Percentiles rank a stretch among this genome's conserved stretches.
Conservation (phyloP, 2,113 vertebrate genomes). For the Lota lota region DNA sequence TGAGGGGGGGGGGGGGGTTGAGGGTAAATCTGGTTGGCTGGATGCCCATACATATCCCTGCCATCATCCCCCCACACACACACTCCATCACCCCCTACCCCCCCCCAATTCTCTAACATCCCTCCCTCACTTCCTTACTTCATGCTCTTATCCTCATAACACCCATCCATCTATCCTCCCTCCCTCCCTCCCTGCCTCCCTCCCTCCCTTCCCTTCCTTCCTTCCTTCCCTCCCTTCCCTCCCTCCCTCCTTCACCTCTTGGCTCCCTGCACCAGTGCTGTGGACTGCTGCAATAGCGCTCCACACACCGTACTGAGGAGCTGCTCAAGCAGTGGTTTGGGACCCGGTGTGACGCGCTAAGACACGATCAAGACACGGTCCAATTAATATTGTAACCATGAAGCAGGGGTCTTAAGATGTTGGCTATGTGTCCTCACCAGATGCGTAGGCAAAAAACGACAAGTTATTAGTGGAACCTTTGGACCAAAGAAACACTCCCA, state of each 20-base stretch:
- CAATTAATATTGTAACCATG: no score
- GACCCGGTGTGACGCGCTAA: no score
- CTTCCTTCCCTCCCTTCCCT: conserved; percentile 39
- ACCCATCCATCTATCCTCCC: background rate
- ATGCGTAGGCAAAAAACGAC: no score
- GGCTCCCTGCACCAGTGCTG: conserved; percentile 22
- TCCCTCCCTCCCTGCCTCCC: conserved; percentile 26
- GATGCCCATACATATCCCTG: conserved; percentile 45
- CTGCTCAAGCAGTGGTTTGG: no score
- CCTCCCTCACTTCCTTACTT: conserved; percentile 27
- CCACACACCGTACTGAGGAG: no score
- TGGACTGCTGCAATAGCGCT: no score
- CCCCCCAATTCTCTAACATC: background rate
- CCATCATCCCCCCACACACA: conserved; percentile 15
- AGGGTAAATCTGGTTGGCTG: conserved; percentile 40
- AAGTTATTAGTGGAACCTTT: no score
- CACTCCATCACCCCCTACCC: background rate
- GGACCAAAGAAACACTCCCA: no score
- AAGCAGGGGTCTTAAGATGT: no score
- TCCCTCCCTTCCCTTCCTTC: conserved; percentile 1
- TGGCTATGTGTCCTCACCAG: no score
- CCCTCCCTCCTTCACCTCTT: conserved; percentile 38
- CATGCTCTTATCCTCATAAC: conserved; percentile 45
- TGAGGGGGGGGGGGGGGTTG: conserved; percentile 20
- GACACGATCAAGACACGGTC: no score